Conservation (phyloP, 1,140 invertebrate species). For the Phthorimaea operculella region DNA sequence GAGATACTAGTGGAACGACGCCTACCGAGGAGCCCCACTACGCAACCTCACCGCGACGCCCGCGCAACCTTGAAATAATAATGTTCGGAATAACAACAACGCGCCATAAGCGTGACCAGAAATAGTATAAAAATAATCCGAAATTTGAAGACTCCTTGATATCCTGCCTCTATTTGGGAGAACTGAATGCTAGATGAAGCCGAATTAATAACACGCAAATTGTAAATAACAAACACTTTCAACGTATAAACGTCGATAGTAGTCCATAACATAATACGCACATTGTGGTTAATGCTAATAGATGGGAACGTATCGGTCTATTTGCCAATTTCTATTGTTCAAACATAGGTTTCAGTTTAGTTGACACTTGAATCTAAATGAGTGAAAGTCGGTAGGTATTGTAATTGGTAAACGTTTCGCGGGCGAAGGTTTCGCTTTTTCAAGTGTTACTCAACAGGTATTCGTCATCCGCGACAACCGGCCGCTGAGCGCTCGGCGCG, state of each 20-base stretch:
- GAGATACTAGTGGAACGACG: constrained; percentile 55
- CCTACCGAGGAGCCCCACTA: constrained; percentile 65
- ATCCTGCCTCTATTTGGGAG: neutral
- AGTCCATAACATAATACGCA: neutral
- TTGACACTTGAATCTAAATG: constrained; percentile 36
- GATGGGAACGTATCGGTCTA: neutral
- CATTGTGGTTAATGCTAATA: neutral
- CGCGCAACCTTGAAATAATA: constrained; percentile 67
- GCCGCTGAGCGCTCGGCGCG: too few species aligned
- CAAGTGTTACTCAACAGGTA: constrained; percentile 52
- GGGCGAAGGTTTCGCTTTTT: constrained; percentile 58
- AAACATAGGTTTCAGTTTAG: constrained; percentile 13
- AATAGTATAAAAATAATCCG: constrained; percentile 53
- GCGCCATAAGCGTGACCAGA: constrained; percentile 62
- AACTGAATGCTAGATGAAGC: neutral
- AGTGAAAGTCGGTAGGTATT: constrained; percentile 56
- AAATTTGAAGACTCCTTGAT: constrained; percentile 36
- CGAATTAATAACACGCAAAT: too few species aligned
- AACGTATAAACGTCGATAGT: neutral
- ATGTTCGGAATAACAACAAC: constrained; percentile 65
- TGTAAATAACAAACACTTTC: neutral
- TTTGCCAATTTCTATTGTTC: constrained; percentile 4
- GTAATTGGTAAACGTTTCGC: constrained; percentile 43
- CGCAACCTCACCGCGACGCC: constrained; percentile 63
- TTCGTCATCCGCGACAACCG: constrained; percentile 37